phyloP scores from a whole-genome alignment of 2,113 vertebrate species.

The Ancistrus triradiatus region DNA sequence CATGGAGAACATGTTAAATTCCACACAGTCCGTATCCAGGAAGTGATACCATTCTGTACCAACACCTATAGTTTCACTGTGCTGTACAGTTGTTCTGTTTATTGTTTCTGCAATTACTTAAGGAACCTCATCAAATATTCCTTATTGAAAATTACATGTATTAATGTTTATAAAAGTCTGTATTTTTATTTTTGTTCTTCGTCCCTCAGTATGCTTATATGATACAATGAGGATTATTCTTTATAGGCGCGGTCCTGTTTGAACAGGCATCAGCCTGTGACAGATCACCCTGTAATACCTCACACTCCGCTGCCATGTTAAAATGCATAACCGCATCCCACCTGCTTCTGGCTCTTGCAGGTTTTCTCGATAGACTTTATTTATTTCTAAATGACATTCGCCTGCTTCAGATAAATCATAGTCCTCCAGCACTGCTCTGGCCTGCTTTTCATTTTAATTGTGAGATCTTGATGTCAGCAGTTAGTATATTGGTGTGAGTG shows the following conservation, averaged over 20 bases:
- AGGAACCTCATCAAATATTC: too few relatives aligned
- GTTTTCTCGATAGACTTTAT: conserved; percentile 70
- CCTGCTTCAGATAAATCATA: conserved; percentile 70
- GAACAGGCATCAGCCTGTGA: conserved; percentile 42
- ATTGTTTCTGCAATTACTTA: too few relatives aligned
- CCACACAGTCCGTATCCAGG: too few relatives aligned
- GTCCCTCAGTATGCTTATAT: background rate
- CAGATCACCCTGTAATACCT: conserved; percentile 55
- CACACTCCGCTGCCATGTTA: conserved; percentile 50
- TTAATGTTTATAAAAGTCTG: too few relatives aligned
- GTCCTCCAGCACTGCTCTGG: conserved; percentile 61
- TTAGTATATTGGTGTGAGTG: conserved; percentile 82
- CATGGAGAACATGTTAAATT: too few relatives aligned
- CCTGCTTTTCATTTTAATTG: conserved; percentile 74
- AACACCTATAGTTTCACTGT: too few relatives aligned
- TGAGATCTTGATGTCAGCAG: conserved; percentile 77
- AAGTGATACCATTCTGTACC: too few relatives aligned
- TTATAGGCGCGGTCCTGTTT: conserved; percentile 47
- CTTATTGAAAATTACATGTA: too few relatives aligned
- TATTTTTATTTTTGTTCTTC: background rate
- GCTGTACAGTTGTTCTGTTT: too few relatives aligned
- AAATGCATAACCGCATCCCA: conserved; percentile 63
- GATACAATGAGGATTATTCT: conserved; percentile 44
- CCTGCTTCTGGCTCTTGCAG: conserved; percentile 56
- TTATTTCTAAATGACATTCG: conserved; percentile 73